Conservation (phyloP, 2,888 invertebrate genomes). For the Pseudococcus longispinus region DNA sequence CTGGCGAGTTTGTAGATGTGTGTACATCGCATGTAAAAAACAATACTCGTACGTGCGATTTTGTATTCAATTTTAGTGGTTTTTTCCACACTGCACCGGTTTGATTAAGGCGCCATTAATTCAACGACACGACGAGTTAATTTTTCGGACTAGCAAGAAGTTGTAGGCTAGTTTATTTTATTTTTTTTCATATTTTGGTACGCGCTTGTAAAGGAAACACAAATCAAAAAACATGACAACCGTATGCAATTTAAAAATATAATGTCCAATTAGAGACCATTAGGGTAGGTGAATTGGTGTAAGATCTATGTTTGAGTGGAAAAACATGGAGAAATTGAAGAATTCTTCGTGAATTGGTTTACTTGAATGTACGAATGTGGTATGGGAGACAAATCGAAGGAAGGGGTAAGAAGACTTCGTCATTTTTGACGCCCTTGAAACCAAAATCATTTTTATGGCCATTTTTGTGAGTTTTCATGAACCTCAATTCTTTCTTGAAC, state of each 20-base stretch:
- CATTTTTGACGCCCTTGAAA: too few relatives aligned
- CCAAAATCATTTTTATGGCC: too few relatives aligned
- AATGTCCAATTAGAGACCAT: neutral
- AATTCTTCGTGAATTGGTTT: neutral
- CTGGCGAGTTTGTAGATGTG: neutral
- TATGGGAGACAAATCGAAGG: neutral
- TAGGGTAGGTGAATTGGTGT: neutral
- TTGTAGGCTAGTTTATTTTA: neutral
- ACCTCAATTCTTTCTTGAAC: too few relatives aligned
- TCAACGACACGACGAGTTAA: neutral
- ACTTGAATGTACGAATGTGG: too few relatives aligned
- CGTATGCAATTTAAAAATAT: neutral
- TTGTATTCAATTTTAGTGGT: neutral
- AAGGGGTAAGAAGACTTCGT: too few relatives aligned
- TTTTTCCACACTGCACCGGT: neutral
- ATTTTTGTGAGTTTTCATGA: too few relatives aligned
- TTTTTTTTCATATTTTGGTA: neutral
- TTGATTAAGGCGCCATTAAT: neutral
- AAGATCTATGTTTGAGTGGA: neutral
- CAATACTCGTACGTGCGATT: neutral
- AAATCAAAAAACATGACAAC: constrained; percentile 5
- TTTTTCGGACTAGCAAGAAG: neutral
- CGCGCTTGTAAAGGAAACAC: neutral
- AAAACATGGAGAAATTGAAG: neutral
- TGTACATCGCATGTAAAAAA: neutral